Percentiles rank a stretch among this genome's conserved stretches.
Evolutionary conservation across 1,140 invertebrate genomes (phyloP).

Genomic region (Metopolophium dirhodum): DNA sequence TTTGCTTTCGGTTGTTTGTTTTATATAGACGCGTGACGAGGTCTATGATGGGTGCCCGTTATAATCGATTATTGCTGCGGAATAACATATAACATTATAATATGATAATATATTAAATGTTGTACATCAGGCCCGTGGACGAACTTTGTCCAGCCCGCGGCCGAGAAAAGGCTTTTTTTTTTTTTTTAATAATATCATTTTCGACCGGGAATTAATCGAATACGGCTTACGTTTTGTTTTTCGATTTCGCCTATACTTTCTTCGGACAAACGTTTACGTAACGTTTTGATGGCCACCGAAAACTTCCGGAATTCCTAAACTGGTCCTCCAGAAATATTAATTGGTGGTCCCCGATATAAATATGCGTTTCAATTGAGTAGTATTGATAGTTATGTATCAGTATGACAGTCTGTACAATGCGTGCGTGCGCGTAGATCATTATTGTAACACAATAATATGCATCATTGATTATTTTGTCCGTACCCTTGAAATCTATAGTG

Average conservation of each 20-base stretch:
- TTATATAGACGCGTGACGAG: neutral
- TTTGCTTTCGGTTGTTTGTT: neutral
- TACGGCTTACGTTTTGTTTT: neutral
- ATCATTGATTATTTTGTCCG: neutral
- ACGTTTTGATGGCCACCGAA: neutral
- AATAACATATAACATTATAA: neutral
- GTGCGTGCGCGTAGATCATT: neutral
- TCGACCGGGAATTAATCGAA: neutral
- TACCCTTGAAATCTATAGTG: slow-evolving; percentile 28
- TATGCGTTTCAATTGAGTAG: neutral
- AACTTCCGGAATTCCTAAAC: neutral
- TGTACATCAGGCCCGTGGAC: neutral
- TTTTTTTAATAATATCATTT: neutral
- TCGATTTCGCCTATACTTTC: neutral
- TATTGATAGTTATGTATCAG: no score
- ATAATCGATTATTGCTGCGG: neutral
- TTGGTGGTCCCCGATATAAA: neutral
- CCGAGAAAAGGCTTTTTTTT: neutral
- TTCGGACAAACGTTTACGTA: neutral
- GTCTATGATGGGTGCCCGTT: neutral
- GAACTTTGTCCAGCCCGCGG: neutral
- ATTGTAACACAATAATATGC: neutral
- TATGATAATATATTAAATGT: no score
- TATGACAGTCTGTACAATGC: neutral
- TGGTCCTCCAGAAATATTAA: slow-evolving; percentile 1